phyloP scores from a whole-genome alignment of 1,140 invertebrate genomes.

The Calliphora vicina region DNA sequence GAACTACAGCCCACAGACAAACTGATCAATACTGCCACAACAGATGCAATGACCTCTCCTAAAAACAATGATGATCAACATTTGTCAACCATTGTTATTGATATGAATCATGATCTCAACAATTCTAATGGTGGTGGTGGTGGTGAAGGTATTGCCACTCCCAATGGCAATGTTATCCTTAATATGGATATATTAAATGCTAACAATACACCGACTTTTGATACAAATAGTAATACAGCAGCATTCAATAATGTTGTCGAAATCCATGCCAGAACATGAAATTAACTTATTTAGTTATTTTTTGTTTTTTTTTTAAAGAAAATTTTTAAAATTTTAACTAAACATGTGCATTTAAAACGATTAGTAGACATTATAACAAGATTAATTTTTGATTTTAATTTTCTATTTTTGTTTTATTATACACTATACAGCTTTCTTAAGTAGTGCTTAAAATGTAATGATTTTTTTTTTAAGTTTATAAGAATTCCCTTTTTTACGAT shows the following conservation, averaged over 20 bases:
- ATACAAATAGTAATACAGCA: background rate
- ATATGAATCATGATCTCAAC: constrained; percentile 28
- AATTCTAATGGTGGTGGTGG: constrained; percentile 10
- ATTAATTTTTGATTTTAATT: too few relatives aligned
- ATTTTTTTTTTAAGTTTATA: background rate
- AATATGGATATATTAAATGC: background rate
- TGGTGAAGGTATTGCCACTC: constrained; percentile 13
- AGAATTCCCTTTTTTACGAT: background rate
- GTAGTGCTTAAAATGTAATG: background rate
- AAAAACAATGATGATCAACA: constrained; percentile 37
- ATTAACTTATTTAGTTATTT: background rate
- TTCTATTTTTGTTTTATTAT: too few relatives aligned
- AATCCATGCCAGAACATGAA: background rate
- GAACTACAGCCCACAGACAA: constrained; percentile 64
- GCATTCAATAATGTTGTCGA: background rate
- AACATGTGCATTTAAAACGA: background rate
- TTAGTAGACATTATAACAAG: too few relatives aligned
- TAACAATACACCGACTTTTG: background rate
- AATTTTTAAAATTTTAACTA: background rate
- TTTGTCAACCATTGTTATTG: constrained; percentile 4
- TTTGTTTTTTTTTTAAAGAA: background rate
- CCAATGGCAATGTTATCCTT: constrained; percentile 3
- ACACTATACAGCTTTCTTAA: background rate
- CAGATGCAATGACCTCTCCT: background rate
- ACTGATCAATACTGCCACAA: constrained; percentile 48